phyloP scores from a whole-genome alignment of 2,797 vertebrate genomes.

The Myotis pilosus region DNA sequence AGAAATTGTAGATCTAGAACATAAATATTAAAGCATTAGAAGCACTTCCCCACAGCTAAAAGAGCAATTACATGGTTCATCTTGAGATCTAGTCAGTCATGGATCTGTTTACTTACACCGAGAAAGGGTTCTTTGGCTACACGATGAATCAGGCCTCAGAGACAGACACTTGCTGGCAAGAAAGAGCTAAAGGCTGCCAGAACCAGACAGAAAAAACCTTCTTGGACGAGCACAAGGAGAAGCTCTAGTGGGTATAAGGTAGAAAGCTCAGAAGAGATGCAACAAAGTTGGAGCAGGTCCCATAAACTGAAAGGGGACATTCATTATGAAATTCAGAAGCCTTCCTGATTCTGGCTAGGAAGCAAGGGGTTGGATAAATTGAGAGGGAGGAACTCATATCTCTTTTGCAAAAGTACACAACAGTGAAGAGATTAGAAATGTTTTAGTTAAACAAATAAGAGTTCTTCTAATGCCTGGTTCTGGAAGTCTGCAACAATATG shows the following conservation, averaged over 20 bases:
- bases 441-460: background rate
- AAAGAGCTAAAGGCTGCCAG: background rate
- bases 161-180: background rate
- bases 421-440: background rate
- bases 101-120: background rate
- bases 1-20: background rate
- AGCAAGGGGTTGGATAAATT: background rate
- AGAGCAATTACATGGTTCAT: background rate
- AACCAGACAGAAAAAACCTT: background rate
- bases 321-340: background rate
- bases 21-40: slow-evolving; percentile 19
- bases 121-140: background rate
- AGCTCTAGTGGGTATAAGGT: background rate
- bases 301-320: background rate
- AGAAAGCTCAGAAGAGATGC: background rate
- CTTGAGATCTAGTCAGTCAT: background rate
- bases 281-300: background rate
- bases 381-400: background rate
- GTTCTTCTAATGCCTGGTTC: background rate
- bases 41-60: background rate
- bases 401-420: background rate
- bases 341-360: background rate
- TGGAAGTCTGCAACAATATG: background rate
- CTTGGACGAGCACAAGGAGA: background rate
- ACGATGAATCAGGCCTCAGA: background rate